Percentiles rank a stretch among this genome's conserved stretches.
phyloP scores from a whole-genome alignment of 2,113 vertebrate genomes.

The Istiophorus platypterus region DNA sequence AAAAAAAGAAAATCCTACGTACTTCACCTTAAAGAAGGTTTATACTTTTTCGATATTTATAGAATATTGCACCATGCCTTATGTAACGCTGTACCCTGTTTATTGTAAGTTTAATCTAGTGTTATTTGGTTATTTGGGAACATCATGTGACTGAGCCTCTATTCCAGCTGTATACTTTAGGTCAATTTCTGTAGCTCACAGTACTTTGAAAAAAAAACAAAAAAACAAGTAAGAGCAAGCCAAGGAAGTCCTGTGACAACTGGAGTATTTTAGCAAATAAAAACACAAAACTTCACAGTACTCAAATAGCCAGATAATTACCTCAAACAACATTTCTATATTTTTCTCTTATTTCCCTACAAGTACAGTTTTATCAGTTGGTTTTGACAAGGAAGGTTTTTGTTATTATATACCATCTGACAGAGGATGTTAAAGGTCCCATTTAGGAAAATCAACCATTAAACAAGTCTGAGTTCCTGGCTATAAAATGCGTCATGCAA shows the following conservation, averaged over 20 bases:
- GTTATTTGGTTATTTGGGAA: conserved; percentile 33
- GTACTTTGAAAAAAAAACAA: too few species aligned
- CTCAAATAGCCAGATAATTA: conserved; percentile 5
- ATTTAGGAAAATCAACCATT: background rate
- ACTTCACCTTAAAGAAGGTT: conserved; percentile 13
- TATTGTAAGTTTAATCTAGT: conserved; percentile 15
- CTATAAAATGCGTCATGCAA: background rate
- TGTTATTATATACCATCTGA: background rate
- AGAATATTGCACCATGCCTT: background rate
- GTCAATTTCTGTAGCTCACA: too few species aligned
- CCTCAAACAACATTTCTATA: conserved; percentile 14
- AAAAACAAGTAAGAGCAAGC: background rate
- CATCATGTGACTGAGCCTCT: conserved; percentile 35
- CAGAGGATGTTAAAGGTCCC: background rate
- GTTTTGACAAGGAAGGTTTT: background rate
- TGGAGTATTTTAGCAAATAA: conserved; percentile 10
- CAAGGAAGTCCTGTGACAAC: background rate
- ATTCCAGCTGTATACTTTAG: conserved; percentile 32
- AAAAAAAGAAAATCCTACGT: conserved; percentile 20
- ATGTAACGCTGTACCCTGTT: background rate
- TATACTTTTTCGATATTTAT: background rate
- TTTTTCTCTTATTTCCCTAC: conserved; percentile 11
- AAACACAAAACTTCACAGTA: background rate
- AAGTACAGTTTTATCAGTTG: background rate
- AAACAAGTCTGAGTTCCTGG: background rate